phyloP scores from a whole-genome alignment of 1,140 invertebrate genomes.

The Lepidostoma basale region DNA sequence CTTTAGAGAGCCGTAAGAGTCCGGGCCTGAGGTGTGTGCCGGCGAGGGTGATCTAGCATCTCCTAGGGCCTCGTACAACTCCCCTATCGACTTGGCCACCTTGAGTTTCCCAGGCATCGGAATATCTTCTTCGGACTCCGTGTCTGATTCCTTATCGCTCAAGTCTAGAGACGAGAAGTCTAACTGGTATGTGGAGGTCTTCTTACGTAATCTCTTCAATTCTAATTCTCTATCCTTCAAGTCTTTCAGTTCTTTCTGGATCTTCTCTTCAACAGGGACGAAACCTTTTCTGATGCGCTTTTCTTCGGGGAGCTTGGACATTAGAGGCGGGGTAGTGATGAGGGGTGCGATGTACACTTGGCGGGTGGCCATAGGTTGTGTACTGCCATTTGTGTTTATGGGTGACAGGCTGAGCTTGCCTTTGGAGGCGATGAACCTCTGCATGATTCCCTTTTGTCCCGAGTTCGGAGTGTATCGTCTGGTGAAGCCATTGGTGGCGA shows the following conservation, averaged over 20 bases:
- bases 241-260: slow-evolving; percentile 76
- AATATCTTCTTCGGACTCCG: slow-evolving; percentile 63
- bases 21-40: slow-evolving; percentile 55
- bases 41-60: slow-evolving; percentile 57
- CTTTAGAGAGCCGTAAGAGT: slow-evolving; percentile 59
- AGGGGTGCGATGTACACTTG: slow-evolving; percentile 49
- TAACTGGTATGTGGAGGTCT: slow-evolving; percentile 58
- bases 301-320: slow-evolving; percentile 60
- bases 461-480: slow-evolving; percentile 65
- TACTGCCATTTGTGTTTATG: slow-evolving; percentile 49
- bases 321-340: slow-evolving; percentile 53
- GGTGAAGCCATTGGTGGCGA: slow-evolving; percentile 56
- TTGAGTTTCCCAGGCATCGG: slow-evolving; percentile 62
- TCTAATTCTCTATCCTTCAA: slow-evolving; percentile 77
- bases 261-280: slow-evolving; percentile 76
- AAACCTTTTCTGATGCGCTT: slow-evolving; percentile 68
- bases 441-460: slow-evolving; percentile 76
- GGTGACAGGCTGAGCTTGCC: slow-evolving; percentile 64
- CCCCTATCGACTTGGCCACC: slow-evolving; percentile 64
- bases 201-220: slow-evolving; percentile 67
- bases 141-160: slow-evolving; percentile 57
- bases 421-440: slow-evolving; percentile 75
- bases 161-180: slow-evolving; percentile 50
- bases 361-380: slow-evolving; percentile 45
- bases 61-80: slow-evolving; percentile 59